phyloP scores from a whole-genome alignment of 2,888 invertebrate species.

The Chrysomela aeneicollis region DNA sequence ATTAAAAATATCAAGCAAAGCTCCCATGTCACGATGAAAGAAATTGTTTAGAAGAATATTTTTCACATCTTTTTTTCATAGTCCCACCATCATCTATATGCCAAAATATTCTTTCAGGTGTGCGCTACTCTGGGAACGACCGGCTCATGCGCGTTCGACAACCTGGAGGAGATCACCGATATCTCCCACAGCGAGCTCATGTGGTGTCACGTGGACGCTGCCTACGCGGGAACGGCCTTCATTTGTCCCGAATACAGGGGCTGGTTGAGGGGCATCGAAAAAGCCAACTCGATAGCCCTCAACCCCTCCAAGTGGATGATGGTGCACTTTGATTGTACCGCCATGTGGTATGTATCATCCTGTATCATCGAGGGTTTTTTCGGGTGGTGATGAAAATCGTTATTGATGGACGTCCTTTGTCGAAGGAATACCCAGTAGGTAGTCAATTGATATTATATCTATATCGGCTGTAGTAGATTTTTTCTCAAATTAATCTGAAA shows the following conservation, averaged over 20 bases:
- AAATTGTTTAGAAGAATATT: too few species aligned
- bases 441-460: too few species aligned
- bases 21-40: too few species aligned
- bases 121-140: conserved; percentile 97
- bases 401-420: too few species aligned
- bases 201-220: conserved; percentile 98
- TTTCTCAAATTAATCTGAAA: too few species aligned
- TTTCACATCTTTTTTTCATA: too few species aligned
- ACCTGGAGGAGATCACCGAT: conserved; percentile 73
- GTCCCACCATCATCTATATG: too few species aligned
- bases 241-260: conserved; percentile 94
- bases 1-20: too few species aligned
- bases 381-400: too few species aligned
- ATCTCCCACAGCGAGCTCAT: conserved; percentile 81
- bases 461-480: too few species aligned
- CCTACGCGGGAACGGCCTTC: conserved; percentile 96
- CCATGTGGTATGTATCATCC: conserved; percentile 92
- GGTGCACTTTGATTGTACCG: conserved; percentile 99
- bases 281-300: conserved; percentile 94
- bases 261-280: conserved; percentile 90
- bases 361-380: too few species aligned
- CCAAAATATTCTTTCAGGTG: conserved; percentile 71
- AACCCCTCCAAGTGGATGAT: conserved; percentile 99
- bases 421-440: too few species aligned
- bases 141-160: conserved; percentile 96